These are phyloP conservation scores for Dolomedes plantarius DNA, from an alignment of 2,888 invertebrate species.

Conservation along the genomic window DNA sequence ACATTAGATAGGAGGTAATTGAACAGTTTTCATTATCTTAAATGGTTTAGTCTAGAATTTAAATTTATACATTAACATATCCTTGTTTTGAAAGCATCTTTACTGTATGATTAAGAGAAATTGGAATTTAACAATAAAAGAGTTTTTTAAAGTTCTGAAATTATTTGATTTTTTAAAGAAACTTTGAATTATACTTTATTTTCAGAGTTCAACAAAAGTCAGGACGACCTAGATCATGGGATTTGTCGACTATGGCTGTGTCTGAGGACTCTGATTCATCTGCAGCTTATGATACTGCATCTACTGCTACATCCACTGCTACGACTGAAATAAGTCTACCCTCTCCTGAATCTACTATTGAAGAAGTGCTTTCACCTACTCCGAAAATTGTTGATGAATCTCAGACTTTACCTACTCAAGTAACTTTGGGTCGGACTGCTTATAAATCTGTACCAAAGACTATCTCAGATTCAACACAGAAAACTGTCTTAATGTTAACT, in stretches of 20 bases:
- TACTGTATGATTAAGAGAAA: too few species aligned
- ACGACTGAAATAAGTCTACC: slow-evolving; percentile 75
- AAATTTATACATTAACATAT: too few species aligned
- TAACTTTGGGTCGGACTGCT: slow-evolving; percentile 59
- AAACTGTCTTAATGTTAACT: slow-evolving; percentile 88
- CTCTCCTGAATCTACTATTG: slow-evolving; percentile 50
- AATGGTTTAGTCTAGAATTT: too few species aligned
- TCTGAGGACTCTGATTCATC: slow-evolving; percentile 74
- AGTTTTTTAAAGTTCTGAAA: too few species aligned
- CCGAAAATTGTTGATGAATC: slow-evolving; percentile 76
- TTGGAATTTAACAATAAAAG: too few species aligned
- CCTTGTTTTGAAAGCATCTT: too few species aligned
- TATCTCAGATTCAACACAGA: slow-evolving; percentile 58
- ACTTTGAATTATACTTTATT: too few species aligned
- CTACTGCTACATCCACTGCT: slow-evolving; percentile 81
- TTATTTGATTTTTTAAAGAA: too few species aligned
- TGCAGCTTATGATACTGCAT: slow-evolving; percentile 79
- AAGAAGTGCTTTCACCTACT: slow-evolving; percentile 49
- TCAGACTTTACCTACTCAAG: slow-evolving; percentile 61
- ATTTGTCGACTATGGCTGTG: slow-evolving; percentile 74
- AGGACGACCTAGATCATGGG: slow-evolving; percentile 73
- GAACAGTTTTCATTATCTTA: not conserved
- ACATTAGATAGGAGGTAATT: slow-evolving; percentile 66
- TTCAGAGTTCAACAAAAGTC: slow-evolving; percentile 69
- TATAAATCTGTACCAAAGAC: slow-evolving; percentile 56